Evolutionary conservation across 2,797 vertebrate species (phyloP), one percentile per base, ranked within the genome.

Genomic region (Cirrhinus molitorella): DNA sequence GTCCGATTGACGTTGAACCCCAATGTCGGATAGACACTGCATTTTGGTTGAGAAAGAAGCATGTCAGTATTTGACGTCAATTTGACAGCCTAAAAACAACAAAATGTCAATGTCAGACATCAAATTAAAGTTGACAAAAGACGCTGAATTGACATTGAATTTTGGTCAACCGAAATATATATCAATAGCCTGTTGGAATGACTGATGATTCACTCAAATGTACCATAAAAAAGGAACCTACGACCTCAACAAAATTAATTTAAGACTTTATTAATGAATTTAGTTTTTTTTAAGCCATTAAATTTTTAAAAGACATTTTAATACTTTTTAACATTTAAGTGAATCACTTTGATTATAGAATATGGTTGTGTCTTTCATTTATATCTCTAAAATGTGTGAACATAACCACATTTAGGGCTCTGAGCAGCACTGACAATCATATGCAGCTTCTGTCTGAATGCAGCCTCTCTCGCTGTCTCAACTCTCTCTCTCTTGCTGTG

Each of bases 401-500:
- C 53, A 5, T 40, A 28, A 76, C 16, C 14, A 53, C 21, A 57
- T 53, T 53, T 51, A 37, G 53, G 0, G 5, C 55, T 63, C 37
- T 4, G 23, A 77, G 28, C 16, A 61, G 43, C 25, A 78, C 25
- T 49, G 17, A 37, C 43, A 65, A 31, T 65, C 17, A 78, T 49
- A 65, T 49, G 34, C 59, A 34, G 40, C 61, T 66, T 66, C 25
- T 47, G 43, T 49, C 23, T 47, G 57, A 28, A 59, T 75, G 23
- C 31, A 53, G 47, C 17, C 47, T 67, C 59, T 81, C 17, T 71
- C 23, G 0, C 51, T 19, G 0, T 45, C 10, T 55, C 16, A 55
- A 2, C 45, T 65, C 75, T 65, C 72, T 72, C 34, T 80, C 53
- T 80, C 53, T 47, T 8, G 2, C 68, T 72, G 9, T 34, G 79